Evolutionary conservation across 2,888 invertebrate genomes (phyloP), one percentile per base, ranked within the genome.

Genomic region (Torymus auratus): DNA sequence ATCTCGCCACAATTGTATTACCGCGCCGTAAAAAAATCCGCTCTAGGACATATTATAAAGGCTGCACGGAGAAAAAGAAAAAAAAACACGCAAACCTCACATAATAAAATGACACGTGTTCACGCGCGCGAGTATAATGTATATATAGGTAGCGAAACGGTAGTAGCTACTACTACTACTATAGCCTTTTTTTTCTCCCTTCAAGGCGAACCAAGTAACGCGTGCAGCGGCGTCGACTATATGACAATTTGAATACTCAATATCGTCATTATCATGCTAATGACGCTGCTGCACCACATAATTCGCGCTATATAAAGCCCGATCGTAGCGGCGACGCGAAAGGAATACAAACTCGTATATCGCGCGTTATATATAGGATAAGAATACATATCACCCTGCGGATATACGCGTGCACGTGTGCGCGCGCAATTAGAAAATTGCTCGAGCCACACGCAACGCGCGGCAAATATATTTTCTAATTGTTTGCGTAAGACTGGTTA

Each of bases 191-290:
- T 67, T 20, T 52, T 67, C 15, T 41, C 62, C 50, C 58, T 52
- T 61, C 60, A 70, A 60, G 60, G 80, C 23, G 15, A 58, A 15
- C 11, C 61, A 23, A 20, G 20, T 20, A 12, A 50, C 15, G n/a
- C 41, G 41, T 7, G 41, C 7, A 41, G 41, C 41, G 41, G 7
- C 41, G 41, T 0, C 28, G 4, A 28, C 3, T 13, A n/a, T 13
- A n/a, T 53, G 65, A 71, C 14, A 41, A 70, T 80, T 72, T 70
- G 65, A 76, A 76, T 76, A 60, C 55, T 61, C 60, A 53, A 80
- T 71, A 71, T 76, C 76, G 61, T 76, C 61, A 76, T 80, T 80
- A 76, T 72, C 20, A 80, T 71, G 80, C 60, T 80, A 80, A 80
- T 80, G 55, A 71, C 53, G 14, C 11, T 23, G 53, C n/a, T 56